Conservation (phyloP, 2,888 invertebrate genomes). For the Hirudinaria manillensis region DNA sequence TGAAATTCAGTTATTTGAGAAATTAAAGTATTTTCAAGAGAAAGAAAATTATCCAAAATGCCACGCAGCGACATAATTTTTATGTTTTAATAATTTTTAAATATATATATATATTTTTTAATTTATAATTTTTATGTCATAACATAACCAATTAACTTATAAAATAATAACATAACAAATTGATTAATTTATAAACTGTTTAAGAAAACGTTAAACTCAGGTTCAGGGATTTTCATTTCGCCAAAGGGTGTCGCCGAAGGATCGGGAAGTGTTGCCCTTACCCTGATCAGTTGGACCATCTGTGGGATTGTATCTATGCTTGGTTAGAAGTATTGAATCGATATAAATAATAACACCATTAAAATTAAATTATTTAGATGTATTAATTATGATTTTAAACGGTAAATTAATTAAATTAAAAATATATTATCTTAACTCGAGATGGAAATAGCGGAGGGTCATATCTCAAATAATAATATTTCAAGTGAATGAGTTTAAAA, state of each 20-base stretch:
- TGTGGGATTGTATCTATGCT: slow-evolving; percentile 83
- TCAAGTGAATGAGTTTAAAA: too few relatives aligned
- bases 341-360: too few relatives aligned
- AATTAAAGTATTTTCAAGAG: too few relatives aligned
- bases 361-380: not conserved
- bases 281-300: slow-evolving; percentile 87
- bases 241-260: slow-evolving; percentile 81
- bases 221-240: slow-evolving; percentile 96
- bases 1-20: too few relatives aligned
- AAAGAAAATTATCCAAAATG: too few relatives aligned
- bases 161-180: not conserved
- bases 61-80: too few relatives aligned
- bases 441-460: too few relatives aligned
- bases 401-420: not conserved
- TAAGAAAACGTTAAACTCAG: slow-evolving; percentile 55
- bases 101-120: too few relatives aligned
- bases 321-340: slow-evolving; percentile 62
- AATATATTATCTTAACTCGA: too few relatives aligned
- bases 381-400: not conserved
- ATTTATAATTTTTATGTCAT: too few relatives aligned
- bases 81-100: too few relatives aligned
- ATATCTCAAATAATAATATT: too few relatives aligned
- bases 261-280: slow-evolving; percentile 84
- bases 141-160: not conserved
- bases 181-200: not conserved